Percentiles rank a stretch among this genome's conserved stretches.
phyloP scores from a whole-genome alignment of 2,888 invertebrate species.

The Crossocerus cetratus region DNA sequence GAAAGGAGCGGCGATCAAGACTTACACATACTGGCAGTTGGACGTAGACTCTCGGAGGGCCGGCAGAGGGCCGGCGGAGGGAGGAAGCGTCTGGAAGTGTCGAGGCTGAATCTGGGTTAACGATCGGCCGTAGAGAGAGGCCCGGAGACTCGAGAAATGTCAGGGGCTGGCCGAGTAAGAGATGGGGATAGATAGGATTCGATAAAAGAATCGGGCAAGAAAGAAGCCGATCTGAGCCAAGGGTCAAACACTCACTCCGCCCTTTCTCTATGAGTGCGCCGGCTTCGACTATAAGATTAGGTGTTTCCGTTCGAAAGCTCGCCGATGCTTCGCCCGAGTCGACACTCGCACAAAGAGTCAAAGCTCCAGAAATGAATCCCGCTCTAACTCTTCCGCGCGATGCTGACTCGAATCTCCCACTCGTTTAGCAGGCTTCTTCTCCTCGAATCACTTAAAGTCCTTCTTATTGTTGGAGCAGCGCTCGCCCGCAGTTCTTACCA shows the following conservation, averaged over 20 bases:
- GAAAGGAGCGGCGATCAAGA: constrained; percentile 30
- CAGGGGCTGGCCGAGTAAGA: constrained; percentile 32
- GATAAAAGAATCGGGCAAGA: constrained; percentile 45
- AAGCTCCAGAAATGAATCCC: constrained; percentile 52
- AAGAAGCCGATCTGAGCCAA: constrained; percentile 35
- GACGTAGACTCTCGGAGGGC: constrained; percentile 19
- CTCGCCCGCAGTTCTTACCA: not conserved
- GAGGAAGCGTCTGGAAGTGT: constrained; percentile 37
- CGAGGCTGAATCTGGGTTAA: constrained; percentile 54
- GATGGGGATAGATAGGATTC: constrained; percentile 37
- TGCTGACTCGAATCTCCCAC: constrained; percentile 27
- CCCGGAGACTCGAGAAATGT: constrained; percentile 36
- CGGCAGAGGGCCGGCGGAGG: constrained; percentile 16
- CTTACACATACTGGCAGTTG: constrained; percentile 25
- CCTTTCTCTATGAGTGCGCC: not conserved
- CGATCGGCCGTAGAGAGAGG: constrained; percentile 47
- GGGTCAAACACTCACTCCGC: constrained; percentile 8
- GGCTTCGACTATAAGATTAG: constrained; percentile 50
- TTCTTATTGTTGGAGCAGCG: not conserved
- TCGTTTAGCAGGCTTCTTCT: constrained; percentile 32
- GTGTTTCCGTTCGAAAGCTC: constrained; percentile 49
- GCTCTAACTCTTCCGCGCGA: constrained; percentile 44
- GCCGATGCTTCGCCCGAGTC: constrained; percentile 47
- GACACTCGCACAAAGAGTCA: constrained; percentile 57
- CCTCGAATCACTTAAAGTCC: not conserved